Evolutionary conservation across 1,140 invertebrate species (phyloP).

Genomic region (Solen grandis): DNA sequence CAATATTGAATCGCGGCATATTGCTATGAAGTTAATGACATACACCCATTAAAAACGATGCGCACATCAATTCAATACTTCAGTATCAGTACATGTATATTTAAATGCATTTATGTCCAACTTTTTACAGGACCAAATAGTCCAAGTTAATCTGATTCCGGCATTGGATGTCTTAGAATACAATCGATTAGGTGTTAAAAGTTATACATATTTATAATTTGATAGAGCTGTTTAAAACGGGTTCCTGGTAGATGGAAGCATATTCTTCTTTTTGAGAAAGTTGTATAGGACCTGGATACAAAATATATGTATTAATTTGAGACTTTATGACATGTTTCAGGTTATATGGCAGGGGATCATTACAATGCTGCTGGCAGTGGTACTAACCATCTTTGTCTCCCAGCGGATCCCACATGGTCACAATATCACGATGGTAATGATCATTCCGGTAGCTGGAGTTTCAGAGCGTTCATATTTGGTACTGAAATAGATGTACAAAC

Average conservation of each 20-base stretch:
- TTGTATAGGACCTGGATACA: neutral
- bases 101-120: too few relatives aligned
- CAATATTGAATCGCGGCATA: too few relatives aligned
- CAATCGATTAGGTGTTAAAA: neutral
- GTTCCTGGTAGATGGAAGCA: neutral
- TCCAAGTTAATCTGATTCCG: too few relatives aligned
- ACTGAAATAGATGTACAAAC: slow-evolving; percentile 39
- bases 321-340: neutral
- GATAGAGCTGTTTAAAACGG: neutral
- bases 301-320: neutral
- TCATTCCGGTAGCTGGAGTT: too few relatives aligned
- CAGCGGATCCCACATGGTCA: slow-evolving; percentile 26
- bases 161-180: neutral
- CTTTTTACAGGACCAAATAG: too few relatives aligned
- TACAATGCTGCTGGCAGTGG: slow-evolving; percentile 36
- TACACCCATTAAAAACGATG: too few relatives aligned
- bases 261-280: neutral
- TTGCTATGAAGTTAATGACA: too few relatives aligned
- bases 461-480: slow-evolving; percentile 38
- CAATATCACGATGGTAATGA: slow-evolving; percentile 18
- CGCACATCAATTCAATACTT: too few relatives aligned
- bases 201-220: neutral
- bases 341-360: slow-evolving; percentile 17
- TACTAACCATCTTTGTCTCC: slow-evolving; percentile 19
- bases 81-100: too few relatives aligned